Evolutionary conservation across 1,140 invertebrate species (phyloP).

Genomic region (Sweltsa coloradensis): DNA sequence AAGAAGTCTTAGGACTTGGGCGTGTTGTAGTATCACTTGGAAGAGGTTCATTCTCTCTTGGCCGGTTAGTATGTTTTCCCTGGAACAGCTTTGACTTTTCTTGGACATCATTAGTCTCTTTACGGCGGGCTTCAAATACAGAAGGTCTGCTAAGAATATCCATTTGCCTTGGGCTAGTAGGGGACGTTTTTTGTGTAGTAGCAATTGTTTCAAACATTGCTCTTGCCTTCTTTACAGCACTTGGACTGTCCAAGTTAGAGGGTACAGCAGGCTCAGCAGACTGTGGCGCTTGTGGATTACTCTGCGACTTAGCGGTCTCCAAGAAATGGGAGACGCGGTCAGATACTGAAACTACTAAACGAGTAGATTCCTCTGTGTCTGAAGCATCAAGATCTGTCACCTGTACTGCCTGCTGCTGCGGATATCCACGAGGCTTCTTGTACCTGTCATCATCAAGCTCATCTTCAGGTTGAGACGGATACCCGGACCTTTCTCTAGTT

Average conservation of each 20-base stretch:
- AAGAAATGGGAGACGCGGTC: conserved; percentile 40
- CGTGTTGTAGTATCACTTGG: neutral
- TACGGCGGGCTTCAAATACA: conserved; percentile 25
- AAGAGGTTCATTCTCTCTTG: no score
- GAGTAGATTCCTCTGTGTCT: conserved; percentile 24
- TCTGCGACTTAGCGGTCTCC: conserved; percentile 35
- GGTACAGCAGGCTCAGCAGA: conserved; percentile 20
- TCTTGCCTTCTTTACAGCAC: conserved; percentile 48
- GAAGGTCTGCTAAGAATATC: conserved; percentile 36
- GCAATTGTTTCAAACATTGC: conserved; percentile 50
- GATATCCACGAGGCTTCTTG: no score
- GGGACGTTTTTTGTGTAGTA: conserved; percentile 18
- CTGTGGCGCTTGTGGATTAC: conserved; percentile 22
- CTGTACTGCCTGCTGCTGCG: conserved; percentile 24
- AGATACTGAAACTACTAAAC: conserved; percentile 35
- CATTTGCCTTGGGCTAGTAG: conserved; percentile 21
- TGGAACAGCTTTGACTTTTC: conserved; percentile 8
- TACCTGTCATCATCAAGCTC: no score
- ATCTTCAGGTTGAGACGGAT: no score
- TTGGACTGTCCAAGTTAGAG: conserved; percentile 34
- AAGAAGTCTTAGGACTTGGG: no score
- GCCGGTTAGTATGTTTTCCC: conserved; percentile 10
- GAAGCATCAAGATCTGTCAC: conserved; percentile 23
- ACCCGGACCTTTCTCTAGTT: neutral
- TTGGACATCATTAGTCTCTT: no score